Evolutionary conservation across 2,888 invertebrate species (phyloP), one percentile per base, ranked within the genome.

Genomic region (Pycnomerus fuliginosus): DNA sequence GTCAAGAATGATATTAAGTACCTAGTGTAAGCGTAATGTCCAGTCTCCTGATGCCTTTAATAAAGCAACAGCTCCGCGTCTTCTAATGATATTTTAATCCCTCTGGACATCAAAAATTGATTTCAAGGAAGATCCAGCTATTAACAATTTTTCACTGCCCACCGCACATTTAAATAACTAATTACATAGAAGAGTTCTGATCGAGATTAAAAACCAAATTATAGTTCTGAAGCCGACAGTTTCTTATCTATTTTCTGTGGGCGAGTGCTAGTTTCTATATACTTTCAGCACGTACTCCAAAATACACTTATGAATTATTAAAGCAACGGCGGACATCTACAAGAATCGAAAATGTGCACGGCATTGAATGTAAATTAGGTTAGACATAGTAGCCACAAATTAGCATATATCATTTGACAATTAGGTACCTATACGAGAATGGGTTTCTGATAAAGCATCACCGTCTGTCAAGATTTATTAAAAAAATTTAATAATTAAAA

Each of bases 301-400:
- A 20, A 15, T n/a, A 22, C 20, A 5, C 36, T 31, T 44, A 44
- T 44, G 44, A 44, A 44, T 44, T 44, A 44, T 44, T 44, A 33
- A 44, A 43, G 25, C 27, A 12, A 2, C 33, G 11, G 28, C 17
- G 17, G 44, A 44, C 43, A 36, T 40, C 32, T 36, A 41, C 46
- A 41, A 46, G 32, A 24, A 41, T 31, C 20, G 23, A 33, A 16
- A 22, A 32, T 46, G 46, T 28, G 46, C n/a, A n/a, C n/a, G n/a
- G n/a, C 42, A 46, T 46, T 46, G 46, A 46, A 46, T 46, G 46
- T 42, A 46, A 46, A 46, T 46, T 35, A 22, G 23, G 23, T 14
- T 22, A 11, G 29, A 33, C 29, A 23, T 41, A 37, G 46, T 37
- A 46, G 41, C 44, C 23, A 29, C 24, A 28, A 46, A 46, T 46